Percentiles rank a stretch among this genome's conserved stretches.
These are phyloP conservation scores for Mallotus villosus DNA, from an alignment of 2,797 vertebrate species.

Conservation along the genomic window DNA sequence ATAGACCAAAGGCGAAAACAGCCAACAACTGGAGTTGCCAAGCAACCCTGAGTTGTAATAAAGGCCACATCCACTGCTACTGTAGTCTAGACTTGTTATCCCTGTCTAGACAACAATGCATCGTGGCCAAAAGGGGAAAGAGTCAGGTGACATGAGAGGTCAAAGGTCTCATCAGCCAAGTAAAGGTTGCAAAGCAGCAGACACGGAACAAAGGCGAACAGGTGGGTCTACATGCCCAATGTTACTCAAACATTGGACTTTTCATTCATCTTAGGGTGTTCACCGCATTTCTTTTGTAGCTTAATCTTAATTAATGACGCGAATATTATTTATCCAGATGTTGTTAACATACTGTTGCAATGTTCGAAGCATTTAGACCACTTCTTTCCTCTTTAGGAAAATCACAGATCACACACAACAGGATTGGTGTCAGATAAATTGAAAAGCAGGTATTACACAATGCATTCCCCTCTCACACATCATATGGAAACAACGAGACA, in stretches of 20 bases:
- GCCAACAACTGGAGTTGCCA: background rate
- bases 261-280: too few relatives aligned
- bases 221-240: background rate
- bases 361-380: background rate
- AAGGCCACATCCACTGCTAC: constrained; percentile 35
- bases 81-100: constrained; percentile 11
- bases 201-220: constrained; percentile 14
- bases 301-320: too few relatives aligned
- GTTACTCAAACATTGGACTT: too few relatives aligned
- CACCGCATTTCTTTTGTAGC: too few relatives aligned
- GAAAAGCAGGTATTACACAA: constrained; percentile 6
- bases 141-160: constrained; percentile 44
- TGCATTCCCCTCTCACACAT: too few relatives aligned
- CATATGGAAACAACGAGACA: constrained; percentile 15
- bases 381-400: background rate
- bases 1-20: background rate
- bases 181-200: background rate
- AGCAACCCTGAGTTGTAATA: constrained; percentile 11
- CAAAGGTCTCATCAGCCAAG: constrained; percentile 37
- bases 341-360: background rate
- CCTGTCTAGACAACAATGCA: constrained; percentile 51
- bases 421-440: background rate
- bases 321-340: too few relatives aligned
- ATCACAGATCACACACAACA: background rate
- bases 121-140: constrained; percentile 34